phyloP scores from a whole-genome alignment of 2,113 vertebrate species.

The Sciurus niger region DNA sequence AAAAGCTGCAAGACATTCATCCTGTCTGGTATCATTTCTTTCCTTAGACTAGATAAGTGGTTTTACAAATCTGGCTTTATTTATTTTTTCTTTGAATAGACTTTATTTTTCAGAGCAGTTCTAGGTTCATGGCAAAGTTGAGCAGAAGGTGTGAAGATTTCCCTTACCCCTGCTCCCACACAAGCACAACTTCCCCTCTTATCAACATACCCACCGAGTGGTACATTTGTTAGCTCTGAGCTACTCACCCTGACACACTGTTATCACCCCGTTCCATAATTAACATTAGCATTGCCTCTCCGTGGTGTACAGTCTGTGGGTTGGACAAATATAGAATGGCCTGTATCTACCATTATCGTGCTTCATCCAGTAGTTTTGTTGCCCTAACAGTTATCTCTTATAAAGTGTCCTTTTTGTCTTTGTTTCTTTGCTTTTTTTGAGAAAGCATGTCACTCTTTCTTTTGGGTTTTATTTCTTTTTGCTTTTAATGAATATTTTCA shows the following conservation, averaged over 20 bases:
- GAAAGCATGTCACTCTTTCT: not conserved
- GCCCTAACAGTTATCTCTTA: not conserved
- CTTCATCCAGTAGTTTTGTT: not conserved
- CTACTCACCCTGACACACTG: not conserved
- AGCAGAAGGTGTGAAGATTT: not conserved
- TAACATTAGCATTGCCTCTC: not conserved
- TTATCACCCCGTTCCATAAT: not conserved
- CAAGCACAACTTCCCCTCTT: rapidly evolving
- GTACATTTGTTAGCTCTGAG: too few relatives aligned
- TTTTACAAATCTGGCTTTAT: not conserved
- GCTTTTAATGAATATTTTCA: not conserved
- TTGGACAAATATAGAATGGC: not conserved
- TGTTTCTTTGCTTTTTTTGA: not conserved
- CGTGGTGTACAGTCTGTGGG: not conserved
- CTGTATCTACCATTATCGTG: not conserved
- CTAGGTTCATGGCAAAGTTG: not conserved
- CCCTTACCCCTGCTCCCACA: too few relatives aligned
- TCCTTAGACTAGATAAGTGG: not conserved
- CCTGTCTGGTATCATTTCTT: not conserved
- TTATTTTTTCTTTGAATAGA: not conserved
- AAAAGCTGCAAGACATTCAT: not conserved
- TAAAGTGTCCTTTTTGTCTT: not conserved
- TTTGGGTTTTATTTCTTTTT: not conserved
- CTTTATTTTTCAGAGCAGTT: not conserved
- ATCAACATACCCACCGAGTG: not conserved